A percentile compares a stretch with the other conserved stretches of the same genome.
phyloP scores from a whole-genome alignment of 2,888 invertebrate genomes.

The Actias luna region DNA sequence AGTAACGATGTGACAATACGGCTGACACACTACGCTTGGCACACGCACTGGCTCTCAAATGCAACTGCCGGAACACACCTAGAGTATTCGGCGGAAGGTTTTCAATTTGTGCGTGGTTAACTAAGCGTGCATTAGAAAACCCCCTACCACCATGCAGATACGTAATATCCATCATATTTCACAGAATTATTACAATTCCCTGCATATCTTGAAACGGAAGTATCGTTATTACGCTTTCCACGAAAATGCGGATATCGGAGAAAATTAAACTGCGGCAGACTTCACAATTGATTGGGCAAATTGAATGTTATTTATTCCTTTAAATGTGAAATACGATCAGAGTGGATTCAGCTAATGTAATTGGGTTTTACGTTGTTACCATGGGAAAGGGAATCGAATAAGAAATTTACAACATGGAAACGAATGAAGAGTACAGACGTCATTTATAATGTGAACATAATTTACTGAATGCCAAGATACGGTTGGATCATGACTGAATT shows the following conservation, averaged over 20 bases:
- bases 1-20: too few relatives aligned
- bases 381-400: neutral
- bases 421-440: too few relatives aligned
- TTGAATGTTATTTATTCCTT: slow-evolving; percentile 13
- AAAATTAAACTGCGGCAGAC: slow-evolving; percentile 11
- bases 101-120: too few relatives aligned
- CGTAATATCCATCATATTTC: neutral
- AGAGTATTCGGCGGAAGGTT: too few relatives aligned
- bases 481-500: too few relatives aligned
- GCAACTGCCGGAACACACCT: too few relatives aligned
- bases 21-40: too few relatives aligned
- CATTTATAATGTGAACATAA: too few relatives aligned
- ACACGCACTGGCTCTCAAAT: too few relatives aligned
- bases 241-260: slow-evolving; percentile 6
- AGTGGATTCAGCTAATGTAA: slow-evolving; percentile 2
- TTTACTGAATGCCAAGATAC: too few relatives aligned
- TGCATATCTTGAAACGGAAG: neutral
- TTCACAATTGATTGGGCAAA: slow-evolving; percentile 13
- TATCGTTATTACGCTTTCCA: slow-evolving; percentile 2
- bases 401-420: neutral
- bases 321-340: neutral
- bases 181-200: neutral
- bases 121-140: neutral
- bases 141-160: neutral
- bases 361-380: neutral